phyloP scores from a whole-genome alignment of 2,113 vertebrate genomes.

The Canis aureus region DNA sequence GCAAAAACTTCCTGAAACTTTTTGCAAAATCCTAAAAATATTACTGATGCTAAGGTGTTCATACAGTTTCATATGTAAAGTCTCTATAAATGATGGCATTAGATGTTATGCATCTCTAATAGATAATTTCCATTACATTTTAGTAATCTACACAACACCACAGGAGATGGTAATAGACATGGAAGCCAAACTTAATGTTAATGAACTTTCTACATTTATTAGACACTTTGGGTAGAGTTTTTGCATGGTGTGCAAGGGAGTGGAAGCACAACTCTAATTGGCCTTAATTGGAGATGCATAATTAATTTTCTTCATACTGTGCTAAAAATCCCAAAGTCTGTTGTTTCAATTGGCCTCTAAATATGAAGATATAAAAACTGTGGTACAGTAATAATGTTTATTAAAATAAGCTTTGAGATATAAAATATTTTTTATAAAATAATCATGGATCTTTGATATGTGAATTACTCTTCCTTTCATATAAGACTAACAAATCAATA shows the following conservation, averaged over 20 bases:
- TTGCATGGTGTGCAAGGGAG: slow-evolving; percentile 48
- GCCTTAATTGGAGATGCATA: slow-evolving; percentile 64
- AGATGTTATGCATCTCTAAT: neutral
- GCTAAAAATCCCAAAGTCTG: neutral
- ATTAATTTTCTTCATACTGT: slow-evolving; percentile 70
- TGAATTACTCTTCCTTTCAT: neutral
- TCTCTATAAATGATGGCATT: neutral
- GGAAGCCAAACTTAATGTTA: slow-evolving; percentile 40
- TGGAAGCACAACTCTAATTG: slow-evolving; percentile 56
- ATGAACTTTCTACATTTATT: slow-evolving; percentile 61
- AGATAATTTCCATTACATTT: slow-evolving; percentile 18
- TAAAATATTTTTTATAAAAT: neutral
- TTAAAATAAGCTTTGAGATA: neutral
- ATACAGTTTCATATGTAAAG: slow-evolving; percentile 1
- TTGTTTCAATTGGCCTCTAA: neutral
- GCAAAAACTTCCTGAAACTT: neutral
- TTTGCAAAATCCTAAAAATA: neutral
- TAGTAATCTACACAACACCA: neutral
- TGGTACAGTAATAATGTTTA: neutral
- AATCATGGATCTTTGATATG: neutral
- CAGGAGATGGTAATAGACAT: slow-evolving; percentile 35
- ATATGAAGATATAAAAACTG: neutral
- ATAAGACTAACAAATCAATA: neutral
- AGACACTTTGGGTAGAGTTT: slow-evolving; percentile 47
- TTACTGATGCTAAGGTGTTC: neutral